Base-by-base conservation (phyloP, 1,140 invertebrate genomes). In the Camponotus pennsylvanicus region DNA sequence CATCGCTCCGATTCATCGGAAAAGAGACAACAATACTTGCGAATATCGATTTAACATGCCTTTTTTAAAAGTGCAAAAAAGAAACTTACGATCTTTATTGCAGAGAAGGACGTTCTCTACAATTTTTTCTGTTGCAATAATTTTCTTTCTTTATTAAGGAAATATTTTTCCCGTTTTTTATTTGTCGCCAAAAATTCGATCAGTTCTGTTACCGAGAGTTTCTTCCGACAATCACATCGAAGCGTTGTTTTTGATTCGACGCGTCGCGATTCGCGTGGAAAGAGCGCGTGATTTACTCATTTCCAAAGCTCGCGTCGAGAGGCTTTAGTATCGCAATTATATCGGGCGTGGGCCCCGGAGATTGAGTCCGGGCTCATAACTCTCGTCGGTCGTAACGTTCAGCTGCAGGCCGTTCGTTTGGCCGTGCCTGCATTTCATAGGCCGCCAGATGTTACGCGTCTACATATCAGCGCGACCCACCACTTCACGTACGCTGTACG, bases 401-500 rank as follows among this genome's bases (percentile, higher is more conserved):
- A 93, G 83, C 92, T 92, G 91, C 92, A 93, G 89, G 89, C 91
- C 89, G 88, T 87, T 89, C 86, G 86, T 78, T 83, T 88, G 88
- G 85, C 88, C 83, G 84, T 82, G 78, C 88, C 92, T 93, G 92
- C 92, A 90, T 93, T 93, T 93, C 92, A 93, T 93, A 92, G 92
- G 92, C 92, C 91, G 91, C 92, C 92, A 92, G 92, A 92, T 92
- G 92, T 92, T 93, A 91, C 89, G 91, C 89, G 91, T 84, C 90
- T 89, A 92, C 92, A 92, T 92, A 92, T 92, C 91, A 92, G 90
- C 89, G 90, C 88, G 86, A 85, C 59, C 75, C 89, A 90, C 91
- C 88, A 88, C 91, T 92, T 92, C 91, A 90, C 91, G 89, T 89
- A 87, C 87, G 27, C 55, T 55, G 69, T 83, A 83, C 55, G 78